Base-by-base conservation (phyloP, 2,888 invertebrate species). In the Drosophila colorata region DNA sequence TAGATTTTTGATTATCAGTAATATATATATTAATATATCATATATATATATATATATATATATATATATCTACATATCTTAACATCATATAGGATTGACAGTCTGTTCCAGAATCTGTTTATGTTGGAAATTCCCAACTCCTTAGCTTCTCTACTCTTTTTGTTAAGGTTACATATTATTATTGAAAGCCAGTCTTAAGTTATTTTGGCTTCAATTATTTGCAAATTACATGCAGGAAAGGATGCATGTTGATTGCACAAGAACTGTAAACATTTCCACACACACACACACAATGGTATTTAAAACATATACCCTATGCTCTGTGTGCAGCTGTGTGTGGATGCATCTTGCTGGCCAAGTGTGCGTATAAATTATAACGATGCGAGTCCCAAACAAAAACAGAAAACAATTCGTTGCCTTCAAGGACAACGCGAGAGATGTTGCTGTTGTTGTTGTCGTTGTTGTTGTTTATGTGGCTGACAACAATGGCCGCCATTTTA, bases 401-500 rank as follows among this genome's bases (percentile, higher is more conserved):
- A 37, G 48, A 69, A 33, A 61, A 56, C 56, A 69, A 43, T 49
- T 43, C 40, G 43, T 51, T 13, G 56, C 38, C 49, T 49, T 57
- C 67, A 69, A 69, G 69, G 69, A 67, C 68, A 51, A 37, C 16
- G 44, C 16, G 44, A 37, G 46, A 55, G 44, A 44, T 59, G 58
- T 58, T 58, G 14, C 18, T 20, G 23, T 8, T 28, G 33, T 49
- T 59, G 58, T 33, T 57, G 8, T 7, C 16, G 33, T 16, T 31
- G 33, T 9, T 41, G 35, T 37, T 37, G 38, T 16, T 43, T 4
- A 25, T 33, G 25, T 11, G 20, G 47, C 16, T 38, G 37, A 14
- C 38, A 37, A 47, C 67, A 44, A 41, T 41, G 49, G 68, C 57
- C 53, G 68, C 63, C 68, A 56, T 72, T 73, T 73, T 69, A 64